Evolutionary conservation across 2,113 vertebrate genomes (phyloP).

Genomic region (Murina feae): DNA sequence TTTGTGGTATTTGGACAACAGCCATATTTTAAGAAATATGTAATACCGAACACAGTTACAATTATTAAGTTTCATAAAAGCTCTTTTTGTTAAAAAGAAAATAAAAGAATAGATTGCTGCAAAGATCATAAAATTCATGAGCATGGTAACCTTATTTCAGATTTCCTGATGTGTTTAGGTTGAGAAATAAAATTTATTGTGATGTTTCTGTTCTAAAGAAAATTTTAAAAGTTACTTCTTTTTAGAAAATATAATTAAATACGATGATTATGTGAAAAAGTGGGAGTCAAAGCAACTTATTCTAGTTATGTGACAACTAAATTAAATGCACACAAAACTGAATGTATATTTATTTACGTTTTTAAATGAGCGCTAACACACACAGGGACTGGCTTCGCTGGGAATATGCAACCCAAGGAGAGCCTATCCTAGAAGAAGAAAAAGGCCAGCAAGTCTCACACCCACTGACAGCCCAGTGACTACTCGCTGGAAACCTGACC

Average conservation of each 20-base stretch:
- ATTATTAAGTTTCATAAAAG: conserved; percentile 47
- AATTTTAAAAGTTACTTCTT: conserved; percentile 23
- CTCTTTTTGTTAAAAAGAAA: conserved; percentile 30
- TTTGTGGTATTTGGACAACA: conserved; percentile 54
- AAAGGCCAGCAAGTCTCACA: neutral
- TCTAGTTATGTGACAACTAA: neutral
- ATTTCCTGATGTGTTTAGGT: neutral
- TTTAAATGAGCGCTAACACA: neutral
- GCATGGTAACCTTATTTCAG: neutral
- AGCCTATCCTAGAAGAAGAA: neutral
- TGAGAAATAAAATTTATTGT: neutral
- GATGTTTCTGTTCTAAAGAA: neutral
- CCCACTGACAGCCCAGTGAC: neutral
- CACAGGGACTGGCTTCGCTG: neutral
- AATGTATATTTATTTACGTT: conserved; percentile 24
- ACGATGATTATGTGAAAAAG: conserved; percentile 24
- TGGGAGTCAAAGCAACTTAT: neutral
- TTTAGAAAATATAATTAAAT: conserved; percentile 8
- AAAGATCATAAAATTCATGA: conserved; percentile 5
- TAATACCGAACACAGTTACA: conserved; percentile 13
- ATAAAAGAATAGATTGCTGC: neutral
- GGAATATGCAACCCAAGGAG: neutral
- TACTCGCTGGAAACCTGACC: neutral
- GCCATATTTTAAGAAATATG: conserved; percentile 35
- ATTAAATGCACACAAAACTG: neutral